Evolutionary conservation across 2,113 vertebrate genomes (phyloP).

Genomic region (Pao palembangensis): DNA sequence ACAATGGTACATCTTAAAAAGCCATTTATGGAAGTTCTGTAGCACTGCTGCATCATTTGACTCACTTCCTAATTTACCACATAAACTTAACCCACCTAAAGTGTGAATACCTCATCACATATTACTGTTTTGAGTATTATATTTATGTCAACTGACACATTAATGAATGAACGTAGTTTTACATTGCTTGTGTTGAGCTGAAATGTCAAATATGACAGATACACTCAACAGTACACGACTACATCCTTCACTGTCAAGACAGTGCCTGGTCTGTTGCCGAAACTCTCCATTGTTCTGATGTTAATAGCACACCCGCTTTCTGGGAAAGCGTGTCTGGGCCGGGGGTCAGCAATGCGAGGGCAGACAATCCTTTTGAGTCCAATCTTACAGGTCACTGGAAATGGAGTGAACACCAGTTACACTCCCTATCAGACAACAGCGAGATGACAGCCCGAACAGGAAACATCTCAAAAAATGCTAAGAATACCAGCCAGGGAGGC

Average conservation of each 20-base stretch:
- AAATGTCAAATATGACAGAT: no score
- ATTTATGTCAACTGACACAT: no score
- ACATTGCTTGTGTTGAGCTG: no score
- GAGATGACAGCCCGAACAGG: conserved; percentile 20
- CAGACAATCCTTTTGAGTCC: conserved; percentile 52
- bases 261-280: conserved; percentile 25
- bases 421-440: conserved; percentile 13
- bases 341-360: conserved; percentile 48
- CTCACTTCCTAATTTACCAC: background rate
- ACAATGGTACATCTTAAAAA: conserved; percentile 18
- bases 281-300: conserved; percentile 60
- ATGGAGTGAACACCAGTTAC: conserved; percentile 29
- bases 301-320: conserved; percentile 55
- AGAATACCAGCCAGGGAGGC: conserved; percentile 12
- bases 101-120: background rate
- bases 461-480: conserved; percentile 32
- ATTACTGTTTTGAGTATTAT: no score
- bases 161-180: background rate
- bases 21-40: conserved; percentile 9
- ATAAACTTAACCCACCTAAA: background rate
- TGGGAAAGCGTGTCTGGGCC: conserved; percentile 61
- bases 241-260: conserved; percentile 24
- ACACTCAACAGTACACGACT: background rate
- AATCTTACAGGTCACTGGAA: conserved; percentile 66
- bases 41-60: conserved; percentile 8